Evolutionary conservation across 2,797 vertebrate genomes (phyloP), one percentile per base, ranked within the genome.

Genomic region (Poeciliopsis infans): DNA sequence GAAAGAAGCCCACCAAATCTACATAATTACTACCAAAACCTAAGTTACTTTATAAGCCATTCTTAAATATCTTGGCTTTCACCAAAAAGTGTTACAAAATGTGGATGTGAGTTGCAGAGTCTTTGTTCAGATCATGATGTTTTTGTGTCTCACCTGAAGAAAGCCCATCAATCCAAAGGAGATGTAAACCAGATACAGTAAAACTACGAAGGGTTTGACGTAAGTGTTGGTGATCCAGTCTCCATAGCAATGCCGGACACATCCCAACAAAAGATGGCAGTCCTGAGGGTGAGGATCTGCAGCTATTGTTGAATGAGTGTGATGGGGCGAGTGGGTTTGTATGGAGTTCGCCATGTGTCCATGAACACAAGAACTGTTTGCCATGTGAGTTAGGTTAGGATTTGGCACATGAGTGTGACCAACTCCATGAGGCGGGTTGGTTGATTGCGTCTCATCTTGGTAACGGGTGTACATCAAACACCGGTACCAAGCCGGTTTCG

Each of bases 211-310:
- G 92, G 98, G 98, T 90, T 99, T 99, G 86, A 99, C 98, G 0
- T 99, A 99, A 74, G 98, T 99, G 94, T 99, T 99, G 83, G 98
- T 99, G 96, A 99, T 99, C 98, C 98, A 99, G 96, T 99, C 97
- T 90, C 97, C 98, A 92, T 99, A 99, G 95, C 98, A 99, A 86
- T 97, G 97, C 86, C 97, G 96, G 93, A 99, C 97, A 92, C 99
- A 99, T 85, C 97, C 97, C 89, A 99, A 96, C 95, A 99, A 93
- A 86, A 99, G 96, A 92, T 99, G 98, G 86, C 96, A 98, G 94
- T 99, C 97, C 0, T 97, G 98, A 88, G 97, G 97, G 86, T 95
- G 96, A 2, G 96, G 93, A 86, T 98, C 97, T n/a, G 93, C 93
- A 2, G 92, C 92, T 0, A 95, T 95, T 0, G 95, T 78, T 0